Percentiles rank a stretch among this genome's conserved stretches.
Evolutionary conservation across 2,797 vertebrate species (phyloP).

Genomic region (Ficedula albicollis): DNA sequence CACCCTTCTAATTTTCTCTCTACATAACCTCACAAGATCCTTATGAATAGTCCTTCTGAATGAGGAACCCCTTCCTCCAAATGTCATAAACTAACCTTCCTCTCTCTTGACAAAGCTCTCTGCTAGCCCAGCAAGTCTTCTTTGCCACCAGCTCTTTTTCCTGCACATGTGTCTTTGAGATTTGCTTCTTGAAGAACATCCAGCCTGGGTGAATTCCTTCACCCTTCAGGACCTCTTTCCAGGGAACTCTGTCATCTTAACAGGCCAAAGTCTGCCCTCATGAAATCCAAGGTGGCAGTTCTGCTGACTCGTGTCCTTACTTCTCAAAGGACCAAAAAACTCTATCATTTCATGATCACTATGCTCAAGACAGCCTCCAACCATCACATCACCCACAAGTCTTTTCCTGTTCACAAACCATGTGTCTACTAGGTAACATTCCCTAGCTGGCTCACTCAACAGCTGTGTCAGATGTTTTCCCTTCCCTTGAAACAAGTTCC

Average conservation of each 20-base stretch:
- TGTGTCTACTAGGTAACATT: rapidly evolving
- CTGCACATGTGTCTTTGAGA: rapidly evolving
- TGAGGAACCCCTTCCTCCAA: background rate
- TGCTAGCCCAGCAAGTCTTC: background rate
- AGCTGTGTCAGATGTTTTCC: background rate
- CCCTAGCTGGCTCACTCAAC: background rate
- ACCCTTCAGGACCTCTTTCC: background rate
- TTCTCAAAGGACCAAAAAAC: background rate
- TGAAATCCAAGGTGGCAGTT: background rate
- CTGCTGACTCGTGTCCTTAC: background rate
- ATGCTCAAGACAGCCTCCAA: rapidly evolving
- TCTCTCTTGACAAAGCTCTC: background rate
- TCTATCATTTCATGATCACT: rapidly evolving
- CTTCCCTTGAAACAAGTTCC: background rate
- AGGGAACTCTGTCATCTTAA: background rate
- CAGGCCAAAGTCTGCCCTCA: background rate
- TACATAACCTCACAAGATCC: background rate
- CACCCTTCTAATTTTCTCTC: background rate
- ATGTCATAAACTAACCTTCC: background rate
- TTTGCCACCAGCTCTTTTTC: background rate
- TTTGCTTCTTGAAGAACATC: background rate
- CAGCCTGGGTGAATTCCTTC: background rate
- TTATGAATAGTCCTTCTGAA: background rate
- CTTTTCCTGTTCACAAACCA: background rate
- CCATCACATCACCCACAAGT: background rate